Base-by-base conservation (phyloP, 2,888 invertebrate genomes). In the Helicoverpa assulta region DNA sequence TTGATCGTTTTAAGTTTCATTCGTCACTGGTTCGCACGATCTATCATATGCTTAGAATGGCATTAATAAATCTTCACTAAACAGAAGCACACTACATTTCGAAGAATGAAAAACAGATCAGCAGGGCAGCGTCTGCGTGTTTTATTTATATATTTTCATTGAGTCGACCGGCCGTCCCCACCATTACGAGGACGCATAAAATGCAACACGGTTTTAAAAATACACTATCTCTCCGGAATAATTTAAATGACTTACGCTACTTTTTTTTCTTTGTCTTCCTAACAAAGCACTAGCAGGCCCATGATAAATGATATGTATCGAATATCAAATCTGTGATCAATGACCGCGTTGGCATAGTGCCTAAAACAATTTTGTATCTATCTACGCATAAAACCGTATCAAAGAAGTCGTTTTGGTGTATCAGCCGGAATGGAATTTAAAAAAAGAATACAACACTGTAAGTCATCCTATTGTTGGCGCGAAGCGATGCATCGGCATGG, bases 71-170 rank as follows among this genome's bases (percentile, higher is more conserved):
- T 76, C 33, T 68, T 76, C 55, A 47, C 61, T 43, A 73, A 64
- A 70, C n/a, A n/a, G n/a, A 47, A 47, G 47, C 76, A 82, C 70
- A 77, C 65, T 69, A 65, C 67, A 71, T 78, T 89, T 90, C 88
- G 79, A 69, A 86, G 88, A 89, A 90, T 86, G 85, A 81, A 89
- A 92, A 92, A 89, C 88, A 85, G 91, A 89, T 89, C 85, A 91
- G 81, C 86, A 86, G 91, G 89, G 86, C 90, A 85, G 75, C 83
- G 92, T 89, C 89, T 89, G 87, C 81, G 70, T 74, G 85, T 80
- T 90, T 88, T 92, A 90, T 93, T 92, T 91, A 90, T 90, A 91
- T 90, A 73, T 90, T 79, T 91, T 89, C 90, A 92, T 92, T 92
- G 88, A 92, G 84, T 76, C 79, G 76, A 75, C 81, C 79, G 76